Percentiles rank a stretch among this genome's conserved stretches.
Evolutionary conservation across 2,113 vertebrate genomes (phyloP).

Genomic region (Salminus brasiliensis): DNA sequence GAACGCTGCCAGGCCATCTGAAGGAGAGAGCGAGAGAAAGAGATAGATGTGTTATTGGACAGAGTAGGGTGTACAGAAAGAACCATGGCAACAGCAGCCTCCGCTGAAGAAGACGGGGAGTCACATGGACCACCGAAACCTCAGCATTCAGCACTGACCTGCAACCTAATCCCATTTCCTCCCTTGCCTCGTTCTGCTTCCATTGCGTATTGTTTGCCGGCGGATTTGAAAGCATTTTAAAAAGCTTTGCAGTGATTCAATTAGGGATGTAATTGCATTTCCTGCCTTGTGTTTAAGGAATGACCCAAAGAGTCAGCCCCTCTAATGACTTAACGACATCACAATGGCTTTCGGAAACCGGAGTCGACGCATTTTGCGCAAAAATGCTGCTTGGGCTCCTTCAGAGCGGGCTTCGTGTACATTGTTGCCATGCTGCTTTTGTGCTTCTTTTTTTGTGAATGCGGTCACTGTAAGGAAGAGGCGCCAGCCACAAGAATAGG

Average conservation of each 20-base stretch:
- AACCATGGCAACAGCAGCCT: conserved; percentile 61
- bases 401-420: not conserved
- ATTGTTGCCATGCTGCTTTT: not conserved
- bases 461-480: conserved; percentile 60
- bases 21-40: conserved; percentile 41
- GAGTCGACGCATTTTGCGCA: not conserved
- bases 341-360: not conserved
- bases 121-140: conserved; percentile 5
- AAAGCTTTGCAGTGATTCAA: conserved; percentile 58
- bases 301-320: not conserved
- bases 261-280: not conserved
- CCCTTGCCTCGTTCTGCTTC: not conserved
- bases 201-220: conserved; percentile 22
- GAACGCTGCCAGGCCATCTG: conserved; percentile 95
- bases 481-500: conserved; percentile 66
- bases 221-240: conserved; percentile 49
- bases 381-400: not conserved
- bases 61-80: conserved; percentile 53
- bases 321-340: not conserved
- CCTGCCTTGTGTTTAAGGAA: not conserved
- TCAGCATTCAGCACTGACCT: not conserved
- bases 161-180: not conserved
- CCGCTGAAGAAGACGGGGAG: conserved; percentile 1
- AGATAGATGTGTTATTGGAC: not conserved
- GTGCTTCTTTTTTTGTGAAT: too few relatives aligned